phyloP scores from a whole-genome alignment of 2,797 vertebrate genomes.

The Enteromius radiatus region DNA sequence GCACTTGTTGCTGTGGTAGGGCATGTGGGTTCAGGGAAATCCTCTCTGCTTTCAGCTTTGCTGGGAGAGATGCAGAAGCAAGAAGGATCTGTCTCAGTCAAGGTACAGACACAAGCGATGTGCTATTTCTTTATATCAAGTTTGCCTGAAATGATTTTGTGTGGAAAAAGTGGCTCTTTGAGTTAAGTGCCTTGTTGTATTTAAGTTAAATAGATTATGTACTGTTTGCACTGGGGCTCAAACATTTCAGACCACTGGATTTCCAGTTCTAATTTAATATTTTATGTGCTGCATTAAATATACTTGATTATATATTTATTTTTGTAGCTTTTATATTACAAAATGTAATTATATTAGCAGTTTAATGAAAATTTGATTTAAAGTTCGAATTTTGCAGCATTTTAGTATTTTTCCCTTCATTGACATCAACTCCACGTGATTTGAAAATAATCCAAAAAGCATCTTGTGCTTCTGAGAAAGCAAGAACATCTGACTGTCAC shows the following conservation, averaged over 20 bases:
- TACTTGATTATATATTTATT: neutral
- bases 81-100: conserved; percentile 84
- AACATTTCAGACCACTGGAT: neutral
- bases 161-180: neutral
- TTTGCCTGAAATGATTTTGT: neutral
- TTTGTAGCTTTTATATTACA: neutral
- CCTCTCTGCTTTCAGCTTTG: conserved; percentile 90
- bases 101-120: conserved; percentile 73
- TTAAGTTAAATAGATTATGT: conserved; percentile 1
- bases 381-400: neutral
- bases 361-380: neutral
- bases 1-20: conserved; percentile 92
- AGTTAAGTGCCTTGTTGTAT: neutral
- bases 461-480: neutral
- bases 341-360: neutral
- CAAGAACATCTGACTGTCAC: neutral
- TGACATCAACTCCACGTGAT: neutral
- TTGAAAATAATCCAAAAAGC: neutral
- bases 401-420: neutral
- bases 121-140: neutral
- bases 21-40: conserved; percentile 95
- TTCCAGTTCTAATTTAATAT: neutral
- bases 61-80: conserved; percentile 94
- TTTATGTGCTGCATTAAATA: neutral
- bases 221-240: neutral